Conservation (phyloP, 2,888 invertebrate genomes). For the Eretmocerus hayati region DNA sequence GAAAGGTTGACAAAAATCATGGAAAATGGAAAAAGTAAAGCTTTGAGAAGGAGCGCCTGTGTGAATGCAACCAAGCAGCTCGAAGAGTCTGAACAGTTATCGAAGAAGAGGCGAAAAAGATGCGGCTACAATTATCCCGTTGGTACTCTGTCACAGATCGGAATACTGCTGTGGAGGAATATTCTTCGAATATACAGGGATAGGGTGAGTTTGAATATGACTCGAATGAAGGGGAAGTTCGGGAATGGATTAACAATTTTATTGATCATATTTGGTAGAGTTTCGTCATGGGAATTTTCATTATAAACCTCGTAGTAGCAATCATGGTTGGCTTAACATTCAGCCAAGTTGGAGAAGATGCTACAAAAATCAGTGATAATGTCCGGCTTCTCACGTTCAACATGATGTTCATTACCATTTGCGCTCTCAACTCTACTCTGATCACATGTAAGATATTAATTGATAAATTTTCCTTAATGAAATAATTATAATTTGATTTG, state of each 20-base stretch:
- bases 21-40: conserved; percentile 55
- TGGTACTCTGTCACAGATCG: conserved; percentile 54
- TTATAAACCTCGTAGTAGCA: conserved; percentile 66
- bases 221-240: not conserved
- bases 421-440: conserved; percentile 83
- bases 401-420: conserved; percentile 90
- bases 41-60: conserved; percentile 48
- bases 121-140: conserved; percentile 52
- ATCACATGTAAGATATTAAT: conserved; percentile 74
- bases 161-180: conserved; percentile 57
- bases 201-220: conserved; percentile 47
- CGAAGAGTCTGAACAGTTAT: conserved; percentile 2
- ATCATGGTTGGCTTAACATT: conserved; percentile 78
- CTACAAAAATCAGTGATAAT: conserved; percentile 73
- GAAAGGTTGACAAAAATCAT: conserved; percentile 55
- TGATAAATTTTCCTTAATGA: too few relatives aligned
- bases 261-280: not conserved
- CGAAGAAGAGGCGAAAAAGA: too few relatives aligned
- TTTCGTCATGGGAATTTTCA: not conserved
- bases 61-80: conserved; percentile 12
- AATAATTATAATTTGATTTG: too few relatives aligned
- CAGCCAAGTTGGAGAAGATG: conserved; percentile 78
- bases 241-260: not conserved
- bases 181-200: conserved; percentile 62
- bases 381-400: conserved; percentile 86